Evolutionary conservation across 1,140 invertebrate genomes (phyloP).

Genomic region (Drosophila carrolli): DNA sequence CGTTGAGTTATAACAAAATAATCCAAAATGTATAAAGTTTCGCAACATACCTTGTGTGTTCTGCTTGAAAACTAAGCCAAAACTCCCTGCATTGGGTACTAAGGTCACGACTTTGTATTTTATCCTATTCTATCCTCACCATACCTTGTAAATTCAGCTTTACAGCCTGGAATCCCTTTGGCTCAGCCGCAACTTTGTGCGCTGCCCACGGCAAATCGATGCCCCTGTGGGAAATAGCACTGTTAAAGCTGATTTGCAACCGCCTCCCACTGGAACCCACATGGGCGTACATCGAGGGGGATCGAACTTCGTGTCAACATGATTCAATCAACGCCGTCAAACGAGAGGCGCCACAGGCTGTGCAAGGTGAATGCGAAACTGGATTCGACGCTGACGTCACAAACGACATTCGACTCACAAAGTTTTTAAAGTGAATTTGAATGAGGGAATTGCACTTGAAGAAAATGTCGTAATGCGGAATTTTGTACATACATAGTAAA

Average conservation of each 20-base stretch:
- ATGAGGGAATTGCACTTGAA: constrained; percentile 25
- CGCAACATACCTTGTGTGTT: too few species aligned
- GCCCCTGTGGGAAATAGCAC: constrained; percentile 16
- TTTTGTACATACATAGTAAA: too few species aligned
- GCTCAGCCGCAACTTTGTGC: constrained; percentile 5
- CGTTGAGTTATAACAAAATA: too few species aligned
- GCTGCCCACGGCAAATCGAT: constrained; percentile 10
- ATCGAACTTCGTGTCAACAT: constrained; percentile 27
- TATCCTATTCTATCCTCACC: too few species aligned
- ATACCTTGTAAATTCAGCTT: not conserved
- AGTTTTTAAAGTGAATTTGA: constrained; percentile 19
- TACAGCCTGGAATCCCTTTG: not conserved
- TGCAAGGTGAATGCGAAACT: constrained; percentile 37
- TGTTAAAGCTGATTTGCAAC: constrained; percentile 28
- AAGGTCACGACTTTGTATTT: too few species aligned
- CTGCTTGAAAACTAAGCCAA: too few species aligned
- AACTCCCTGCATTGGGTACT: too few species aligned
- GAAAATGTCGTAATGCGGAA: not conserved
- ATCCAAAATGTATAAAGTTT: too few species aligned
- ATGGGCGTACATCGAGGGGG: not conserved
- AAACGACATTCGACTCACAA: constrained; percentile 65
- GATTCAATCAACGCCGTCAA: constrained; percentile 44
- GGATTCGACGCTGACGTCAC: constrained; percentile 59
- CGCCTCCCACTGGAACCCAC: not conserved
- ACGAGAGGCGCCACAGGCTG: constrained; percentile 22